These are phyloP conservation scores for Laticauda colubrina DNA, from an alignment of 2,113 vertebrate species.

Conservation along the genomic window DNA sequence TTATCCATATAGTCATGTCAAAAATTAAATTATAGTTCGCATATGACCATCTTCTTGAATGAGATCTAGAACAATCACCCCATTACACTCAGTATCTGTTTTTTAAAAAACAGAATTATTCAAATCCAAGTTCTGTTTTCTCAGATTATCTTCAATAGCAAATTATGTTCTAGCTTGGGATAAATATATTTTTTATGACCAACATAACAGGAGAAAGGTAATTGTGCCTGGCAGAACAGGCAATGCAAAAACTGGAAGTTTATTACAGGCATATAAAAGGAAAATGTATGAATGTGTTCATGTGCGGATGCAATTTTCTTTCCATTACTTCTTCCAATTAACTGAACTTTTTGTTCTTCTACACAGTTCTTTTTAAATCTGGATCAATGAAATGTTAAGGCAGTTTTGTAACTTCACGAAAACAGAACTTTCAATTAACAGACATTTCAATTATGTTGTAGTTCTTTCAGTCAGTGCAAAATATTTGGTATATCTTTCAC, in stretches of 20 bases:
- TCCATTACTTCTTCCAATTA: neutral
- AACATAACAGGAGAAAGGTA: neutral
- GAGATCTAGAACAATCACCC: neutral
- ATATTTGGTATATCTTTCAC: neutral
- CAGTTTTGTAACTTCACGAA: slow-evolving; percentile 16
- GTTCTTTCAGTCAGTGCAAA: slow-evolving; percentile 8
- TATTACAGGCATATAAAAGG: neutral
- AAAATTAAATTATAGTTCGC: neutral
- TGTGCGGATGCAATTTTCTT: neutral
- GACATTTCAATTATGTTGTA: slow-evolving; percentile 13
- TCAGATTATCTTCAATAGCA: neutral
- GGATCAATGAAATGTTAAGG: slow-evolving; percentile 8
- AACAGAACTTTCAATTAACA: neutral
- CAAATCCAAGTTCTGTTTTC: neutral
- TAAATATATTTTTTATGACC: neutral
- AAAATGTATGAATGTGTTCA: neutral
- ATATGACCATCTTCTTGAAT: neutral
- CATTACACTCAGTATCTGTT: neutral
- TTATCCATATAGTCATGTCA: neutral
- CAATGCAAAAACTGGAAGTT: slow-evolving; percentile 19
- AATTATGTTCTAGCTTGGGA: neutral
- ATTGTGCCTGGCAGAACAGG: slow-evolving; percentile 2
- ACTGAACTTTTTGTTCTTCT: neutral
- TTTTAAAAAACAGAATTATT: neutral
- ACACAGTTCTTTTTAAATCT: slow-evolving; percentile 14